These are phyloP conservation scores for Phyllopteryx taeniolatus DNA, from an alignment of 2,113 vertebrate genomes.

Conservation along the genomic window DNA sequence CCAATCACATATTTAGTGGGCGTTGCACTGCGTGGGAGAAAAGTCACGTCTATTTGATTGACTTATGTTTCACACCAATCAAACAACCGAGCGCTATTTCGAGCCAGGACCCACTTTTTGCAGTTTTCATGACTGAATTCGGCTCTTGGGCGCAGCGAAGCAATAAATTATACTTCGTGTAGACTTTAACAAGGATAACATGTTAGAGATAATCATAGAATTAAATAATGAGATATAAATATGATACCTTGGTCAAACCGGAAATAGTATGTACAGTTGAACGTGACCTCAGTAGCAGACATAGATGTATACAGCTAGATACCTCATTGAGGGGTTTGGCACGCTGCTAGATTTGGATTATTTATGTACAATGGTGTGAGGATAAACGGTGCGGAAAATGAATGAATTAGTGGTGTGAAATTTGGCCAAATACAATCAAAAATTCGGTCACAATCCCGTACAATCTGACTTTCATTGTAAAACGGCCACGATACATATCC, in stretches of 20 bases:
- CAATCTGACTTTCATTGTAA: no score
- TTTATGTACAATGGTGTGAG: no score
- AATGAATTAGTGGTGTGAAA: no score
- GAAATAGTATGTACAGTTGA: neutral
- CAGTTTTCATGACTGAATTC: no score
- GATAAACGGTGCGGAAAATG: no score
- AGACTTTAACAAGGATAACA: neutral
- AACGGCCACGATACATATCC: no score
- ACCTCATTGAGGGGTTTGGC: no score
- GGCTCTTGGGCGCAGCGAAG: neutral
- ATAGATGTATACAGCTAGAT: no score
- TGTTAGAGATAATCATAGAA: neutral
- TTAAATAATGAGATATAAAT: neutral
- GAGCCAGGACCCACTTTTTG: neutral
- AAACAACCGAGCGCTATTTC: slow-evolving; percentile 28
- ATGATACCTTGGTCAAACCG: neutral
- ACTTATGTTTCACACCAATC: slow-evolving; percentile 35
- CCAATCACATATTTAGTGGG: slow-evolving; percentile 52
- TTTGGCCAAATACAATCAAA: no score
- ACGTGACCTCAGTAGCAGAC: neutral
- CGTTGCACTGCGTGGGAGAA: neutral
- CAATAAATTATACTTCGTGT: neutral
- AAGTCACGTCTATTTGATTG: slow-evolving; percentile 7
- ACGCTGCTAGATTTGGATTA: no score
- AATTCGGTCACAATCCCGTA: no score